Evolutionary conservation across 2,888 invertebrate species (phyloP).

Genomic region (Spisula solida): DNA sequence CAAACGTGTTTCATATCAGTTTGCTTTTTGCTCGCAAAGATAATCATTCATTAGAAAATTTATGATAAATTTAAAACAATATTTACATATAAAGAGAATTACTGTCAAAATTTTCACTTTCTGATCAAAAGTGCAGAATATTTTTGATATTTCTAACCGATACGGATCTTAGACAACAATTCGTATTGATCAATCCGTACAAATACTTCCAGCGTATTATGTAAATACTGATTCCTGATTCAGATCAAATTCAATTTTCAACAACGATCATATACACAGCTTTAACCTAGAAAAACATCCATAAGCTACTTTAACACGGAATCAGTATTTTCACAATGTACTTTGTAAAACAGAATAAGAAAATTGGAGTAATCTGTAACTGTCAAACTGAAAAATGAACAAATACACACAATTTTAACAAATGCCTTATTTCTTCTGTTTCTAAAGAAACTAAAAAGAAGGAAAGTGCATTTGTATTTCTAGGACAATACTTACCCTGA

Average conservation of each 20-base stretch:
- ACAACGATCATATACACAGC: neutral
- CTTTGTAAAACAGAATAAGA: neutral
- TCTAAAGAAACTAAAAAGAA: neutral
- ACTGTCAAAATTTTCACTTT: neutral
- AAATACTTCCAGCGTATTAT: neutral
- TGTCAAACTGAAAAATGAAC: constrained; percentile 11
- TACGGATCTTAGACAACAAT: neutral
- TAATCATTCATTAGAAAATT: neutral
- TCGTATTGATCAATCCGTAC: neutral
- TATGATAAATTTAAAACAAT: neutral
- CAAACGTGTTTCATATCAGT: neutral
- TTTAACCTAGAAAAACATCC: neutral
- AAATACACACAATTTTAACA: neutral
- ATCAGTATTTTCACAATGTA: constrained; percentile 7
- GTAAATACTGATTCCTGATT: neutral
- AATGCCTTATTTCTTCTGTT: neutral
- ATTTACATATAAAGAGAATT: constrained; percentile 3
- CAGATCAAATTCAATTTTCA: neutral
- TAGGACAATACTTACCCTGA: constrained; percentile 59
- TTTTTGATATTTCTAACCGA: neutral
- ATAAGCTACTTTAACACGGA: neutral
- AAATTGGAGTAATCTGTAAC: neutral
- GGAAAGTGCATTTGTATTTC: neutral
- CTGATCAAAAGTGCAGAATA: too few species aligned
- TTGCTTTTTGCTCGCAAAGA: neutral